Evolutionary conservation across 2,888 invertebrate genomes (phyloP).

Genomic region (Nymphalis polychloros): DNA sequence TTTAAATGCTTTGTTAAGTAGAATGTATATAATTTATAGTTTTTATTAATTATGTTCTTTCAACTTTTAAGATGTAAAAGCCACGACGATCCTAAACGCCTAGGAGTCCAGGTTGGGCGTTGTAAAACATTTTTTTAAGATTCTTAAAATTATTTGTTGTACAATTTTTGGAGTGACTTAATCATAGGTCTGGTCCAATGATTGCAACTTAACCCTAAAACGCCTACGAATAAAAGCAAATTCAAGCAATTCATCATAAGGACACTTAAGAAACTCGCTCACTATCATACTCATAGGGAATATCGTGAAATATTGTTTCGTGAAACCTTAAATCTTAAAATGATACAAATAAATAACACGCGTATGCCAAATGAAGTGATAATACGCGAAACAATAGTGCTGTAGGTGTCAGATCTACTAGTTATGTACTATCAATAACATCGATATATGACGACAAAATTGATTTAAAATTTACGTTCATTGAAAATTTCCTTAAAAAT

Average conservation of each 20-base stretch:
- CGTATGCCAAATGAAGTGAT: conserved; percentile 70
- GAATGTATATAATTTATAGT: too few relatives aligned
- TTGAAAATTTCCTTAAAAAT: background rate
- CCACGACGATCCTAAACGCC: too few relatives aligned
- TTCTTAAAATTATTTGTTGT: too few relatives aligned
- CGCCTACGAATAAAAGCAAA: conserved; percentile 10
- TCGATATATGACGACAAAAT: conserved; percentile 12
- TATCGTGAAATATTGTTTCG: conserved; percentile 44
- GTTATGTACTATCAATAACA: conserved; percentile 41
- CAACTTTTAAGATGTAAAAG: too few relatives aligned
- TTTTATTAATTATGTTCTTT: too few relatives aligned
- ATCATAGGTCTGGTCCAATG: too few relatives aligned
- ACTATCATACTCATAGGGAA: conserved; percentile 49
- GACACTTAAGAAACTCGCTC: conserved; percentile 50
- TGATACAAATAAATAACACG: conserved; percentile 64
- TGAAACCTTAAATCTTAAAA: conserved; percentile 65
- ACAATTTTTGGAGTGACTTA: too few relatives aligned
- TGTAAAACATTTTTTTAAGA: too few relatives aligned
- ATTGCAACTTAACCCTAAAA: background rate
- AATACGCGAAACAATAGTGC: conserved; percentile 63
- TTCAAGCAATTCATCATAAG: conserved; percentile 50
- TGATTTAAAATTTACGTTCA: conserved; percentile 22
- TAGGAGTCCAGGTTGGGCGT: too few relatives aligned
- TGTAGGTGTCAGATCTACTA: conserved; percentile 53
- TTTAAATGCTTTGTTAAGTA: too few relatives aligned